Evolutionary conservation across 2,888 invertebrate species (phyloP), one percentile per base, ranked within the genome.

Genomic region (Protodeltote pygarga): DNA sequence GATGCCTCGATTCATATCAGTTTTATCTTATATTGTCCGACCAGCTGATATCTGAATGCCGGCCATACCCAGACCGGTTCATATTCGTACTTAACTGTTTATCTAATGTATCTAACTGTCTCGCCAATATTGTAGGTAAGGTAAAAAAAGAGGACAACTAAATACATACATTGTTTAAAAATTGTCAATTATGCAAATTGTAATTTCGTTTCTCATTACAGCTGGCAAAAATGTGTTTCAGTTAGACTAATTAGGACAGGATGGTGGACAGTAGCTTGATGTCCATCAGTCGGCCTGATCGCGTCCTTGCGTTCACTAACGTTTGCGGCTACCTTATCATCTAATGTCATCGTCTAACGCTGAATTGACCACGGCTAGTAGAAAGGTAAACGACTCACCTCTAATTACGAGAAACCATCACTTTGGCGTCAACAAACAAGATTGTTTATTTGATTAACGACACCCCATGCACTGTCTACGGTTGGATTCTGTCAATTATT

Each of bases 261-360:
- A 31, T 53, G 64, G 59, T 59, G 57, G 67, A 63, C 45, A 21
- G 70, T 68, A 69, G 57, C 70, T 75, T 75, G 71, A 70, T 63
- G 64, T 71, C 65, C 69, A 66, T 54, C 65, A 55, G 59, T 50
- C 58, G 66, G 69, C 29, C 47, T 62, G 61, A 54, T 66, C 61
- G 72, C 79, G 90, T 89, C 91, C 90, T 91, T 90, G 89, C 90
- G 65, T 90, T 89, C 89, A 88, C 86, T 71, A 64, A 71, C 62
- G 48, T 53, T 63, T 65, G 78, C 75, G 73, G 75, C 75, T 76
- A 81, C 77, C 83, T 88, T 88, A 90, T 89, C 88, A 85, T 70
- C 75, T 75, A 87, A 88, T 87, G 80, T 84, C 84, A 88, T 88
- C 85, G 73, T 79, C 80, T 83, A 80, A 79, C 71, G 65, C 65